Evolutionary conservation across 2,888 invertebrate species (phyloP).

Genomic region (Ormia ochracea): DNA sequence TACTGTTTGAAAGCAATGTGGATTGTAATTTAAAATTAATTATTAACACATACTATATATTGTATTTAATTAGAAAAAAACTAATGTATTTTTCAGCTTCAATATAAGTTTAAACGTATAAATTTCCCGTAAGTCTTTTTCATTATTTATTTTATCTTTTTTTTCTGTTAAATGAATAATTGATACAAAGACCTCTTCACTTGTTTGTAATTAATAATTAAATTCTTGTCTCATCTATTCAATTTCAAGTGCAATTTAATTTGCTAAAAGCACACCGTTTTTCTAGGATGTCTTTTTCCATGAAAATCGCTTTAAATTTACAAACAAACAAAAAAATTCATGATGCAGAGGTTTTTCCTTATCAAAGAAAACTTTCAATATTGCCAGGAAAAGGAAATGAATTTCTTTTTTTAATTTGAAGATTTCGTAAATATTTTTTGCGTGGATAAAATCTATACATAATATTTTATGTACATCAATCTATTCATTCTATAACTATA

Average conservation of each 20-base stretch:
- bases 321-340: slow-evolving; percentile 18
- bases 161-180: neutral
- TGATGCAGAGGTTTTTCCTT: neutral
- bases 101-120: slow-evolving; percentile 52
- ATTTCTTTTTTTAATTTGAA: neutral
- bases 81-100: slow-evolving; percentile 34
- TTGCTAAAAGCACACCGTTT: slow-evolving; percentile 24
- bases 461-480: slow-evolving; percentile 10
- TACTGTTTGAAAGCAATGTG: slow-evolving; percentile 57
- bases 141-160: neutral
- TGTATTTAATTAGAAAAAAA: slow-evolving; percentile 17
- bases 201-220: slow-evolving; percentile 47
- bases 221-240: slow-evolving; percentile 57
- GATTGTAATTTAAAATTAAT: slow-evolving; percentile 28
- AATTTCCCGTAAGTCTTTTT: slow-evolving; percentile 54
- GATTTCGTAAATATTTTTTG: slow-evolving; percentile 16
- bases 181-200: slow-evolving; percentile 36
- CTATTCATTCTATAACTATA: slow-evolving; percentile 30
- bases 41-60: too few relatives aligned
- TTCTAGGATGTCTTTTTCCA: neutral
- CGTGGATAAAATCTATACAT: slow-evolving; percentile 14
- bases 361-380: slow-evolving; percentile 23
- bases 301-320: slow-evolving; percentile 5
- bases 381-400: slow-evolving; percentile 24
- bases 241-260: slow-evolving; percentile 31